Base-by-base conservation (phyloP, 2,113 vertebrate genomes). In the Nannobrachium achirus region DNA sequence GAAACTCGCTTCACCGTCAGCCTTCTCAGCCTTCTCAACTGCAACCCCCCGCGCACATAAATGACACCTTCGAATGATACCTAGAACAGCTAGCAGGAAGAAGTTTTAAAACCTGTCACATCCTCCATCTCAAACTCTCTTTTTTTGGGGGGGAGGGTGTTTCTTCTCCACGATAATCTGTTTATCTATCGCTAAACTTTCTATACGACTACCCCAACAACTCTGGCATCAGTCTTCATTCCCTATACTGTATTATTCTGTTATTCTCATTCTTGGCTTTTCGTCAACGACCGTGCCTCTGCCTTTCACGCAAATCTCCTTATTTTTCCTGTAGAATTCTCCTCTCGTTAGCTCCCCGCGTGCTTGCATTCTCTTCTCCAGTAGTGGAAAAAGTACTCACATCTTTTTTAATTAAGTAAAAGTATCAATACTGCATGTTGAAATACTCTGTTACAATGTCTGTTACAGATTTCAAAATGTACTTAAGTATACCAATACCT, bases 21-120 rank as follows among this genome's bases (percentile, higher is more conserved):
- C 68, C 65, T 66, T 48, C 48, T 75, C 52, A 40, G 33, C 61
- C 51, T 66, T 69, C 46, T 72, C 62, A n/a, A n/a, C n/a, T n/a
- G n/a, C 66, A 62, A 75, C 65, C 66, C 65, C 57, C 38, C 73
- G 50, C 71, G n/a, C n/a, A n/a, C n/a, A n/a, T n/a, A n/a, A n/a
- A n/a, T n/a, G n/a, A 76, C 60, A 71, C 66, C 69, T 42, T 20
- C 51, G 52, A 74, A 72, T 57, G 72, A 63, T 45, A 57, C 38
- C 1, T 62, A 60, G 0, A 11, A 69, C 7, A 33, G 55, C 19
- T 13, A 40, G 15, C 40, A 40, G 45, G 33, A 40, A 18, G 48
- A 64, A 45, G 52, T 42, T 55, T 70, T 14, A 44, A 15, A 33
- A 33, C 25, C 25, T 48, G 69, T 50, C 62, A 71, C 25, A 7